phyloP scores from a whole-genome alignment of 1,140 invertebrate genomes.

The Ostrea edulis region DNA sequence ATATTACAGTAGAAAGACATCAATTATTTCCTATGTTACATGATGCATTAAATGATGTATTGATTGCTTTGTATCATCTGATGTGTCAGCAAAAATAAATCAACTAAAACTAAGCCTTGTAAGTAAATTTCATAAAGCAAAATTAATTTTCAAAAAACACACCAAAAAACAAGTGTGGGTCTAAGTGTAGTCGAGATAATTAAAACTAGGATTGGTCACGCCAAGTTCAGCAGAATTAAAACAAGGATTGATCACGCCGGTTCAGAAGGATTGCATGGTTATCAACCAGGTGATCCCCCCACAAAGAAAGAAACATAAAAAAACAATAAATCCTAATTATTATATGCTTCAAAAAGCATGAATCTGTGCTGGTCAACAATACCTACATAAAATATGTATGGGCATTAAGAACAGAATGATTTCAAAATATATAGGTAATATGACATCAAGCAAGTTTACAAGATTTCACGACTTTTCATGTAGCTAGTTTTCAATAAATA shows the following conservation, averaged over 20 bases:
- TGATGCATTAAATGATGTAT: not conserved
- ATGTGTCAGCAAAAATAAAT: conserved; percentile 12
- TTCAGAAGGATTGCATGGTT: not conserved
- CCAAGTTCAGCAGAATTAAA: not conserved
- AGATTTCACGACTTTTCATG: conserved; percentile 3
- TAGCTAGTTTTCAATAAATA: conserved; percentile 30
- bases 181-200: not conserved
- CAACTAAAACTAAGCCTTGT: not conserved
- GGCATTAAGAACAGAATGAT: conserved; percentile 7
- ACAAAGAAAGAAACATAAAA: not conserved
- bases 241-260: not conserved
- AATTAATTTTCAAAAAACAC: too few species aligned
- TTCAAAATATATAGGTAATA: not conserved
- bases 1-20: not conserved
- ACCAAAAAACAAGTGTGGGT: not conserved
- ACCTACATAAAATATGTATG: not conserved
- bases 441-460: not conserved
- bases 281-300: not conserved
- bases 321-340: not conserved
- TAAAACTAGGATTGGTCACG: not conserved
- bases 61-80: not conserved
- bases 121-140: too few species aligned
- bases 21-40: not conserved
- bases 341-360: not conserved
- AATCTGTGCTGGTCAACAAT: not conserved